Evolutionary conservation across 2,113 vertebrate species (phyloP), one percentile per base, ranked within the genome.

Genomic region (Struthio camelus): DNA sequence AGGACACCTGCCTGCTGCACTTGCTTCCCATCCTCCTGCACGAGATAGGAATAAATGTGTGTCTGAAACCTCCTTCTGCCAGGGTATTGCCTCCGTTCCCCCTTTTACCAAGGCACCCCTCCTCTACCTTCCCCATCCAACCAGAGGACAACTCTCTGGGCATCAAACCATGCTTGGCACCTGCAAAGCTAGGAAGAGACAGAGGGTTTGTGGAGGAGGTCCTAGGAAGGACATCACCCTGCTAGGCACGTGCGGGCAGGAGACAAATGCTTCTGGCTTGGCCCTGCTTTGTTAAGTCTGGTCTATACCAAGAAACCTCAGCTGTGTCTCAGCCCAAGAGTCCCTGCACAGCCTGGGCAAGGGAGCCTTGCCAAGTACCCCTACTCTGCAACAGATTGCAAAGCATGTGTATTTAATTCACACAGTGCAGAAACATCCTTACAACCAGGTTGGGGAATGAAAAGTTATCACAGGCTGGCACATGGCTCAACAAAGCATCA

Each of bases 391-490:
- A 25, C 84, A 84, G 77, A 70, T 46, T 87, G 82, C 85, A 70
- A 14, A 91, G 64, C 70, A n/a, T 66, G 82, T 78, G 94, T 38
- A n/a, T 78, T 91, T 15, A 81, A 92, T 75, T 76, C 65, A 71
- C 91, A 72, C 65, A 11, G n/a, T 25, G 73, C 78, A 85, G 78
- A 61, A 89, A 66, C 51, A 73, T 54, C 92, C 87, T 53, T n/a
- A 12, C 34, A 40, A 18, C 38, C 54, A 0, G 1, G 46, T 32
- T 28, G 66, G 56, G 66, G 89, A 76, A 50, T 0, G 13, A 61
- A 66, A 46, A 75, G 50, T 50, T 56, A 36, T 32, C 1, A 1
- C 44, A 8, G 86, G 53, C 75, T 56, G 86, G 56, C 81, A 27
- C 32, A 19, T 0, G 3, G 94, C 46, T 75, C 3, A 7, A 25